Conservation (phyloP, 2,113 vertebrate species). For the Piprites chloris region DNA sequence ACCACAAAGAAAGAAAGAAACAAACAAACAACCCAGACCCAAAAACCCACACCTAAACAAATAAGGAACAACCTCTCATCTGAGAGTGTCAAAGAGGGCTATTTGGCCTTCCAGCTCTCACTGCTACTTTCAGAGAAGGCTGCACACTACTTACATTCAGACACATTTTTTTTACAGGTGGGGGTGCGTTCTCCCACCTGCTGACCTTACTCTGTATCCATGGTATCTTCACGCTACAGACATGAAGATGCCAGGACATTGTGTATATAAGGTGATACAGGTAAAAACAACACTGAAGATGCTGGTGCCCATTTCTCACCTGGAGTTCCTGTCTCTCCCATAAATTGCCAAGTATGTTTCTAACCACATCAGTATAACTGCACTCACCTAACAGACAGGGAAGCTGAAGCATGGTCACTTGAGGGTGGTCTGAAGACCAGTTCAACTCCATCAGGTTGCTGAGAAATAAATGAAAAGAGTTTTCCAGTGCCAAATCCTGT, state of each 20-base stretch:
- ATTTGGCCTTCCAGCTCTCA: not conserved
- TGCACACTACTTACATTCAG: fast-evolving
- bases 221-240: not conserved
- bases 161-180: not conserved
- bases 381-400: not conserved
- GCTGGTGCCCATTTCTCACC: not conserved
- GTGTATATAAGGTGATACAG: not conserved
- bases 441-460: not conserved
- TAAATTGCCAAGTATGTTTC: not conserved
- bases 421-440: not conserved
- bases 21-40: not conserved
- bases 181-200: not conserved
- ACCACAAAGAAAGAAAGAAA: not conserved
- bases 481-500: not conserved
- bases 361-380: not conserved
- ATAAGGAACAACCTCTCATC: not conserved
- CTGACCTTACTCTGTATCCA: not conserved
- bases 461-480: not conserved
- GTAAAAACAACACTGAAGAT: not conserved
- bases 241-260: not conserved
- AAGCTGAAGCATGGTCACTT: not conserved
- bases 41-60: not conserved
- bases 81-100: not conserved
- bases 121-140: not conserved
- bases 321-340: not conserved